Base-by-base conservation (phyloP, 2,797 vertebrate genomes). In the Phaenicophaeus curvirostris region DNA sequence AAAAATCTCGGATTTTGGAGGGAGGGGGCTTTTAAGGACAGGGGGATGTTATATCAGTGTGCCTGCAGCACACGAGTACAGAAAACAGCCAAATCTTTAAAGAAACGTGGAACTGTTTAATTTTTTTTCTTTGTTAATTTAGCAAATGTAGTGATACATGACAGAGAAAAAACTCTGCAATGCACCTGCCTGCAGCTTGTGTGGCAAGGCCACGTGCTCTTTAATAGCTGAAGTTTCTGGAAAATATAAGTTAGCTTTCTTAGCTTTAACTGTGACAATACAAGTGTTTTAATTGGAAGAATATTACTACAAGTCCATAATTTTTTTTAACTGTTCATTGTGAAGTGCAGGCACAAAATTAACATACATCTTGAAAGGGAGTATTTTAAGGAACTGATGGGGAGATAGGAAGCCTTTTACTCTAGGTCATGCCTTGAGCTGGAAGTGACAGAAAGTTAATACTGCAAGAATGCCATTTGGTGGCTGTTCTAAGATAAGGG, bases 361-460 rank as follows among this genome's bases (percentile, higher is more conserved):
- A 79, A 79, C 74, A 87, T 33, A 46, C 68, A 19, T 27, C 42
- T 73, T 63, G 57, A 79, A 87, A 74, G 33, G 59, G 73, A 79
- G 44, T 28, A 85, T 80, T 59, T 74, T n/a, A 54, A 18, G 71
- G 53, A 91, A 86, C 83, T 61, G 95, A 91, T 87, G 39, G 35
- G 48, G 39, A 6, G 95, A 93, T 72, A 90, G 72, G 75, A 53
- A 90, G 54, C 80, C 39, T 96, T 93, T 95, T 87, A 82, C 85
- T 79, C 51, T 15, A 31, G 87, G 90, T 94, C 72, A 62, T 58
- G 51, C 94, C 59, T 93, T 48, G 77, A 85, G 80, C 80, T 93
- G 80, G 65, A 93, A 90, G 94, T 82, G 90, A 73, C 89, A 96
- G 95, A 96, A 94, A 96, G 89, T 82, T 96, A 96, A 94, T 94